A percentile compares a stretch with the other conserved stretches of the same genome.
These are phyloP conservation scores for Apotomis turbidana DNA, from an alignment of 2,888 invertebrate species.

Conservation along the genomic window DNA sequence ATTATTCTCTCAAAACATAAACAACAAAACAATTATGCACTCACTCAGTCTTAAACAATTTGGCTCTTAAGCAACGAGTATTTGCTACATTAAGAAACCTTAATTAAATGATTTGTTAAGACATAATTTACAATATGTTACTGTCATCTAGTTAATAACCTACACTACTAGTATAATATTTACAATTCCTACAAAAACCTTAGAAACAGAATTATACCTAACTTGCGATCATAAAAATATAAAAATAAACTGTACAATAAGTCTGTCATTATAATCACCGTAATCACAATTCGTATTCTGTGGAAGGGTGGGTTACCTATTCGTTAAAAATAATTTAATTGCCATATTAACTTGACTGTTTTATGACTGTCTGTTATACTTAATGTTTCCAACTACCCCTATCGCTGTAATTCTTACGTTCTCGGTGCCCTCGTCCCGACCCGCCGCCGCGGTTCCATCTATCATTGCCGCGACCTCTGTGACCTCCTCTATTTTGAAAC, in stretches of 20 bases:
- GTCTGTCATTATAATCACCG: conserved; percentile 72
- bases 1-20: conserved; percentile 41
- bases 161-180: conserved; percentile 38
- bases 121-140: conserved; percentile 39
- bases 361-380: conserved; percentile 48
- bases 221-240: conserved; percentile 56
- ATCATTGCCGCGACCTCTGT: conserved; percentile 75
- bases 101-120: conserved; percentile 43
- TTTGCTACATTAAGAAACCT: conserved; percentile 60
- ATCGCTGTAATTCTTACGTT: conserved; percentile 79
- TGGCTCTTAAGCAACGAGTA: conserved; percentile 78
- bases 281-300: conserved; percentile 69
- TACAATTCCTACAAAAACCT: conserved; percentile 45
- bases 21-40: conserved; percentile 55
- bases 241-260: conserved; percentile 60
- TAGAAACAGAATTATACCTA: conserved; percentile 56
- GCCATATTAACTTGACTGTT: conserved; percentile 31
- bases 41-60: conserved; percentile 81
- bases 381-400: conserved; percentile 82
- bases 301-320: conserved; percentile 63
- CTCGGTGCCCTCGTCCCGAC: conserved; percentile 75
- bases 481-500: conserved; percentile 74
- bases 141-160: conserved; percentile 26
- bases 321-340: conserved; percentile 59
- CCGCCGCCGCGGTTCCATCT: conserved; percentile 77